These are phyloP conservation scores for Ommatoiulus sabulosus DNA, from an alignment of 2,888 invertebrate genomes.

Conservation along the genomic window DNA sequence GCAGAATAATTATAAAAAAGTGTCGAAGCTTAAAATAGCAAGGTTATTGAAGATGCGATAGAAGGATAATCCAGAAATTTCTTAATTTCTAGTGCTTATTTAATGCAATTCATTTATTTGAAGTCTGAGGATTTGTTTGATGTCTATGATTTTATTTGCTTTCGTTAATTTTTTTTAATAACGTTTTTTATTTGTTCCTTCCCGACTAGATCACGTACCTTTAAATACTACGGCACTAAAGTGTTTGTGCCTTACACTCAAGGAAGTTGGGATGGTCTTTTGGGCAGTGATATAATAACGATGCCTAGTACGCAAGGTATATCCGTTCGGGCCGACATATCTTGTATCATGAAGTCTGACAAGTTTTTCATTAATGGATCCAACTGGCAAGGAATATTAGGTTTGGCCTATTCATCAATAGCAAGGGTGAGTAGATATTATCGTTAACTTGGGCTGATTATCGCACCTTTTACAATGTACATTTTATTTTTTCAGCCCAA, in stretches of 20 bases:
- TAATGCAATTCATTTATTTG: too few relatives aligned
- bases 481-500: slow-evolving; percentile 65
- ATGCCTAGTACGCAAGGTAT: slow-evolving; percentile 67
- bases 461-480: too few relatives aligned
- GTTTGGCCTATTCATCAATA: slow-evolving; percentile 72
- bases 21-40: too few relatives aligned
- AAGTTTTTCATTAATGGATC: slow-evolving; percentile 75
- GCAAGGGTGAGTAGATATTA: slow-evolving; percentile 59
- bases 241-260: slow-evolving; percentile 72
- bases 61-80: too few relatives aligned
- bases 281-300: slow-evolving; percentile 72
- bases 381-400: slow-evolving; percentile 75
- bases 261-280: slow-evolving; percentile 73
- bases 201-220: slow-evolving; percentile 68
- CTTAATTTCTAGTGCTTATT: too few relatives aligned
- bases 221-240: slow-evolving; percentile 62
- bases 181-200: not conserved
- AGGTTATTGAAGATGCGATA: too few relatives aligned
- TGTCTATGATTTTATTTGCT: too few relatives aligned
- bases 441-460: too few relatives aligned
- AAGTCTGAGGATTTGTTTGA: too few relatives aligned
- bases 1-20: too few relatives aligned
- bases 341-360: slow-evolving; percentile 72
- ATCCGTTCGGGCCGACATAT: slow-evolving; percentile 71
- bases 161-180: too few relatives aligned